phyloP scores from a whole-genome alignment of 2,113 vertebrate species.

The Microtus ochrogaster region DNA sequence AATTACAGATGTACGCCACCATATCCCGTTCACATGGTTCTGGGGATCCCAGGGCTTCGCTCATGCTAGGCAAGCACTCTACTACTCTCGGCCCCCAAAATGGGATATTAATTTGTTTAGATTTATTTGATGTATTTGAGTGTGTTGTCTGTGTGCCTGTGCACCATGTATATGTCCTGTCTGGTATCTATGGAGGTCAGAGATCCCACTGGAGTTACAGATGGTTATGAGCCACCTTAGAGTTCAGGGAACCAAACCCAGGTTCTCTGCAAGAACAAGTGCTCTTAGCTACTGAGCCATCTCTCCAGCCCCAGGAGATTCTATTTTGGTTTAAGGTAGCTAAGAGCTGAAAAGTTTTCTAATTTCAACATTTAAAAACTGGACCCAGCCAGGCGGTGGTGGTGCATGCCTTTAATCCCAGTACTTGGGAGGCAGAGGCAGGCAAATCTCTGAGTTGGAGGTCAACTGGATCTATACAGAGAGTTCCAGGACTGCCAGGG shows the following conservation, averaged over 20 bases:
- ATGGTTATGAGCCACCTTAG: neutral
- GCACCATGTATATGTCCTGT: neutral
- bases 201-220: neutral
- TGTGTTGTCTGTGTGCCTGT: neutral
- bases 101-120: neutral
- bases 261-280: neutral
- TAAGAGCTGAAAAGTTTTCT: neutral
- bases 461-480: too few relatives aligned
- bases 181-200: neutral
- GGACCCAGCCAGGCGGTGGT: neutral
- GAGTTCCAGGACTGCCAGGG: neutral
- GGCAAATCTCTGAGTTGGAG: neutral
- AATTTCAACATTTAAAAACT: neutral
- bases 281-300: neutral
- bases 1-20: neutral
- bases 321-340: neutral
- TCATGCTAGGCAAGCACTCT: neutral
- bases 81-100: neutral
- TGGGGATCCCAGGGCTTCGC: neutral
- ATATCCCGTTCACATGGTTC: neutral
- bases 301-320: neutral
- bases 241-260: neutral
- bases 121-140: neutral
- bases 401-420: neutral
- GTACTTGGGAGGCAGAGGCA: neutral